A percentile compares a stretch with the other conserved stretches of the same genome.
phyloP scores from a whole-genome alignment of 2,797 vertebrate species.

The Tokudaia muenninki region DNA sequence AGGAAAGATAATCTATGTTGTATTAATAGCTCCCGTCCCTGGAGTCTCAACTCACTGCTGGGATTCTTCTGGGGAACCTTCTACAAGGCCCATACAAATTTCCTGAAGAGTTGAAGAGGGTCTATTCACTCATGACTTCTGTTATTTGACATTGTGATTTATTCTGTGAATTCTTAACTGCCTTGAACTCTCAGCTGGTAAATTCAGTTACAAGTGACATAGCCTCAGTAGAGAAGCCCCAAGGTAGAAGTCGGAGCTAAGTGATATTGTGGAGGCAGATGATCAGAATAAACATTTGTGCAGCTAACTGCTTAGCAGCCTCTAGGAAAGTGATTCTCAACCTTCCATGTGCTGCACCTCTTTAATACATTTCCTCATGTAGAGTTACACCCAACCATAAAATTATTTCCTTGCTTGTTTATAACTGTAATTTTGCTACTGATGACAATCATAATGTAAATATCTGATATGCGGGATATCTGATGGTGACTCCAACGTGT shows the following conservation, averaged over 20 bases:
- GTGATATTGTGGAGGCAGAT: background rate
- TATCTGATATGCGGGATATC: background rate
- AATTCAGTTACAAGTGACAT: background rate
- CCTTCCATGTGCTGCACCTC: too few species aligned
- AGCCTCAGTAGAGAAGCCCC: background rate
- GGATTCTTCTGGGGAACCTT: slow-evolving; percentile 20
- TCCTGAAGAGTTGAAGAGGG: background rate
- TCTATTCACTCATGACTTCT: background rate
- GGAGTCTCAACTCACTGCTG: background rate
- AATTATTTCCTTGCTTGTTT: background rate
- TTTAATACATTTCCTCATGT: background rate
- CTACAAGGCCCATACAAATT: background rate
- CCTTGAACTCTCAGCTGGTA: background rate
- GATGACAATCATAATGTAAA: too few species aligned
- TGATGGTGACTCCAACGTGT: too few species aligned
- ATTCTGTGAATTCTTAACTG: background rate
- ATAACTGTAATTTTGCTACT: background rate
- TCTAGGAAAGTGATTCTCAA: background rate
- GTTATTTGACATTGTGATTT: background rate
- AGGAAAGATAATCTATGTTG: background rate
- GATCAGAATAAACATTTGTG: background rate
- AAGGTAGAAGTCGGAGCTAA: background rate
- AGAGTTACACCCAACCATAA: background rate
- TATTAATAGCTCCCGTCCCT: background rate
- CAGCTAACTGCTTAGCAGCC: background rate